Conservation (phyloP, 2,797 vertebrate species). For the Gambelia wislizenii region DNA sequence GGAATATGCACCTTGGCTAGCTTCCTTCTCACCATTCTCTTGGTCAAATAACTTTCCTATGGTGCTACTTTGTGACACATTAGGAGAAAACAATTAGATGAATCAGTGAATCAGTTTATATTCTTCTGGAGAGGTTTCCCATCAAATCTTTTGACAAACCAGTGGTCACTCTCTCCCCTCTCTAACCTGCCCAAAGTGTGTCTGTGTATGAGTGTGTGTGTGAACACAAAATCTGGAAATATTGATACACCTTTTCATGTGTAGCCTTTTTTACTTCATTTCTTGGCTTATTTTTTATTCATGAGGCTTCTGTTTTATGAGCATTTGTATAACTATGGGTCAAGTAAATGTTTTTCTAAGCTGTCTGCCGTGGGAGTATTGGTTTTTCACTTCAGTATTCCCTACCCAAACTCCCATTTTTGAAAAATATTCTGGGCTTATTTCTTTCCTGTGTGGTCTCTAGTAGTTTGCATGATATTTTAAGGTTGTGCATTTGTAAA, state of each 20-base stretch:
- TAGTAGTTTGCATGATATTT: background rate
- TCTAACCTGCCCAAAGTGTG: background rate
- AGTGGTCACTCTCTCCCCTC: background rate
- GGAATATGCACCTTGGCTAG: background rate
- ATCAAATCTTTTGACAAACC: background rate
- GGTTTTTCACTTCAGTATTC: background rate
- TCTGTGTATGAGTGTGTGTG: background rate
- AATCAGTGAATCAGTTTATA: background rate
- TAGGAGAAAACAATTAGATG: background rate
- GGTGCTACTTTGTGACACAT: background rate
- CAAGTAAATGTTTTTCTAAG: slow-evolving; percentile 18
- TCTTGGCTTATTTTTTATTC: background rate
- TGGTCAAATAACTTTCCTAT: background rate
- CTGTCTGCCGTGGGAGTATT: slow-evolving; percentile 7
- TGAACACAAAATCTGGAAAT: background rate
- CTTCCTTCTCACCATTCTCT: background rate
- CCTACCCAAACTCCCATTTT: background rate
- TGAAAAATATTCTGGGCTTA: background rate
- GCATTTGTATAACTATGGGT: slow-evolving; percentile 2
- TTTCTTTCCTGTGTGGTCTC: background rate
- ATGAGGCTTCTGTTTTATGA: background rate
- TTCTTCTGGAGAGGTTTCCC: background rate
- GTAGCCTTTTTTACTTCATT: background rate
- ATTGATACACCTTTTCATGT: background rate
- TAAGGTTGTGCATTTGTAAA: background rate